Base-by-base conservation (phyloP, 2,888 invertebrate genomes). In the Diplazon laetatorius region DNA sequence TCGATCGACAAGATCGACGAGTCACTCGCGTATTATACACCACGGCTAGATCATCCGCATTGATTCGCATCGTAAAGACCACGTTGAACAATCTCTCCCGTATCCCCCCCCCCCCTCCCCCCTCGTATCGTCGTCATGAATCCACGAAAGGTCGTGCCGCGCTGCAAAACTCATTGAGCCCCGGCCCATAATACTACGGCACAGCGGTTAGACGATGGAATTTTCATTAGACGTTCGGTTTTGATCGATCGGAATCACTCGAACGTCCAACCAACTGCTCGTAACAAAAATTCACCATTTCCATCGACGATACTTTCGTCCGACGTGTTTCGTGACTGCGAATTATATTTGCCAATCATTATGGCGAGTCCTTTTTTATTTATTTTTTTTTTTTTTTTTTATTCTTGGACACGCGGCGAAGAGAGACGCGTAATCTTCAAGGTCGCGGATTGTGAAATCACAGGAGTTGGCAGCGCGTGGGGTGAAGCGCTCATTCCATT, bases 31-130 rank as follows among this genome's bases (percentile, higher is more conserved):
- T 55, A 37, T 44, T 59, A 18, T 22, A 39, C 18, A 57, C 25
- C 63, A 62, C 70, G 30, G n/a, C 20, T 46, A 74, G 78, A 75
- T 78, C 71, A 75, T 78, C 78, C 71, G 75, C 75, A 63, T 78
- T 75, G 75, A 78, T 78, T 66, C 75, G n/a, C 35, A 71, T 72
- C 71, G 78, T 68, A 68, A 78, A 75, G 75, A 75, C 78, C 75
- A 72, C 71, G 63, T 50, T 57, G 75, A 68, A 78, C 75, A 78
- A 78, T 78, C 78, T 75, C 78, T n/a, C n/a, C 52, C 66, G 55
- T 57, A 30, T 22, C 66, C 59, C 70, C 65, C 70, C 22, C 70
- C n/a, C n/a, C n/a, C n/a, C 78, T 75, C 78, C n/a, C n/a, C 52
- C 66, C 48, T 59, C 22, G 20, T 66, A 52, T 66, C 60, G 65